A percentile compares a stretch with the other conserved stretches of the same genome.
phyloP scores from a whole-genome alignment of 2,113 vertebrate genomes.

The Trematocara macrostoma region DNA sequence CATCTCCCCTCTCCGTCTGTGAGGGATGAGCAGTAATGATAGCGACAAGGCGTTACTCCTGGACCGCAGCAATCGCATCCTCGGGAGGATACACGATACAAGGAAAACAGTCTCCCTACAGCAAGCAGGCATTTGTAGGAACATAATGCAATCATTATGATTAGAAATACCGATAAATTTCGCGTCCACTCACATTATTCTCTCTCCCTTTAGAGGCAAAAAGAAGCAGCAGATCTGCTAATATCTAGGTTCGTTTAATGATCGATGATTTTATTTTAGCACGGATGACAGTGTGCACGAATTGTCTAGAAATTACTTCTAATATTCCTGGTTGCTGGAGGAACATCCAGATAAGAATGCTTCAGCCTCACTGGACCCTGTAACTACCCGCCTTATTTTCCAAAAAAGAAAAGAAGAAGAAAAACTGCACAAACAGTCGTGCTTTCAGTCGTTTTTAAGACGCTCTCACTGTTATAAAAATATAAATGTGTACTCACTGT shows the following conservation, averaged over 20 bases:
- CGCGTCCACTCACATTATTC: not conserved
- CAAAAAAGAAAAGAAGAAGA: not conserved
- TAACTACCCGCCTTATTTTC: not conserved
- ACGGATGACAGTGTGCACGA: not conserved
- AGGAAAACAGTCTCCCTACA: not conserved
- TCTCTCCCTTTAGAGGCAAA: not conserved
- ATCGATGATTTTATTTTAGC: not conserved
- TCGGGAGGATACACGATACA: conserved; percentile 13
- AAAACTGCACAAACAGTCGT: not conserved
- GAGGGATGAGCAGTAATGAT: conserved; percentile 41
- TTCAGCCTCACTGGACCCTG: not conserved
- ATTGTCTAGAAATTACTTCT: not conserved
- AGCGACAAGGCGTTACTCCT: conserved; percentile 53
- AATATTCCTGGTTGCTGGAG: not conserved
- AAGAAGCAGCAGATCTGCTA: not conserved
- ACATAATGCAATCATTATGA: conserved; percentile 20
- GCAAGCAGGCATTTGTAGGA: conserved; percentile 45
- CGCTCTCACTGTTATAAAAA: not conserved
- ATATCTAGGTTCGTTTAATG: not conserved
- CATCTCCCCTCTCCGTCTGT: not conserved
- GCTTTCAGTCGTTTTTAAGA: not conserved
- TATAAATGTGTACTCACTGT: conserved; percentile 58
- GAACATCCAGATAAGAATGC: conserved; percentile 5
- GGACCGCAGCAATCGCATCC: conserved; percentile 51
- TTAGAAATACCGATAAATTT: not conserved